Evolutionary conservation across 2,113 vertebrate species (phyloP), one percentile per base, ranked within the genome.

Genomic region (cattle (Bos taurus)): DNA sequence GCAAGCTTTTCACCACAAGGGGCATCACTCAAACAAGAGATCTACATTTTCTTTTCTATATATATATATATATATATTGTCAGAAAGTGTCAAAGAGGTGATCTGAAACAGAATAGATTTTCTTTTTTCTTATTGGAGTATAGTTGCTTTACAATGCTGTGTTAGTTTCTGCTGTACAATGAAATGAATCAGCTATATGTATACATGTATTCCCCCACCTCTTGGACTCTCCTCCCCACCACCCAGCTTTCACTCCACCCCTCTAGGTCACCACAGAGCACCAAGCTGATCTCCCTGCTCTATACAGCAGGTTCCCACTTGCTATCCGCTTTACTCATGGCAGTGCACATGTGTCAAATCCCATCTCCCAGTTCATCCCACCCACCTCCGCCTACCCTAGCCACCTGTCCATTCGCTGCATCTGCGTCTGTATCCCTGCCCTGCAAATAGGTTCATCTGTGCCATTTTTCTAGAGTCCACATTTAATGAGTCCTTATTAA

Each of bases 1-100:
- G 16, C 6, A 14, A 77, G 30, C 12, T 26, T 50, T 96, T 88
- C 48, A 85, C 40, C 10, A 8, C 56, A 71, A 91, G 17, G 17
- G 25, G 19, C 13, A 25, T 54, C 82, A 59, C 23, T 52, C 15
- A 93, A 85, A 71, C 21, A 5, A 12, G 30, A 95, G 90, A 88
- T 77, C 26, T 62, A 60, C 71, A 84, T 91, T 74, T 94, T 96
- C 19, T 17, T 90, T 59, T 86, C 88, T 71, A 33, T 36, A 50
- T 82, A 25, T 74, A 85, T 26, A 36, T 36, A 54, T 82, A n/a
- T 74, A 85, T 21, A 40, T 59, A 78, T 23, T 67, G 10, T 56
- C 77, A 56, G 25, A 90, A 92, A 52, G 25, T 86, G 30, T 21
- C 50, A 91, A 91, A 78, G 46, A n/a, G 25, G 62, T 80, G 25